Conservation (phyloP, 1,140 invertebrate species). For the Notospermus geniculatus region DNA sequence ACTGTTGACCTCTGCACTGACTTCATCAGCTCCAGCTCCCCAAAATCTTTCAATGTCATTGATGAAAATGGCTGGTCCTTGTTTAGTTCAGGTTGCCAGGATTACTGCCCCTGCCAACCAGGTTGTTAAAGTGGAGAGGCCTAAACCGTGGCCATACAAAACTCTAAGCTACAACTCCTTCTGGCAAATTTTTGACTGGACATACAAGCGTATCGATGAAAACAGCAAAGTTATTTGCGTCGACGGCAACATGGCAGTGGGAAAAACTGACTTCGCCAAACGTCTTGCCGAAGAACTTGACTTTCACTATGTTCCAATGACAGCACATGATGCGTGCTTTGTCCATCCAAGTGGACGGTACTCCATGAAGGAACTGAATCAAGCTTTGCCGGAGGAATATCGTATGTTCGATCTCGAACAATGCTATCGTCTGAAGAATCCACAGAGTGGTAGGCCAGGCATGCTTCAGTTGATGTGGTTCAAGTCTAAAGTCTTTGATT, state of each 20-base stretch:
- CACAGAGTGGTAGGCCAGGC: not conserved
- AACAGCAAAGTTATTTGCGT: slow-evolving; percentile 8
- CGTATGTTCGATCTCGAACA: not conserved
- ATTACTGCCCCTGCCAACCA: slow-evolving; percentile 2
- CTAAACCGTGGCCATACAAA: slow-evolving; percentile 8
- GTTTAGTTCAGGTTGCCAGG: not conserved
- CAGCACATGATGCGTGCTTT: not conserved
- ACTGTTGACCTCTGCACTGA: no score
- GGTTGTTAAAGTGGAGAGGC: not conserved
- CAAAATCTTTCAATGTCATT: no score
- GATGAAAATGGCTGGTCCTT: no score
- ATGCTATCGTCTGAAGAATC: not conserved
- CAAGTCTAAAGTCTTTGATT: not conserved
- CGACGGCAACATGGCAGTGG: not conserved
- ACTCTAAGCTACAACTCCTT: not conserved
- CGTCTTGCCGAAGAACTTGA: not conserved
- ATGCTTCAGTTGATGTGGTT: not conserved
- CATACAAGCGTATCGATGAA: not conserved
- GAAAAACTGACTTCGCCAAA: slow-evolving; percentile 3
- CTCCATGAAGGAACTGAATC: not conserved
- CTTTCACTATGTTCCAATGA: slow-evolving; percentile 2
- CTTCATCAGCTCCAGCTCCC: no score
- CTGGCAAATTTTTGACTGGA: not conserved
- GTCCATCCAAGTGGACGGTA: no score
- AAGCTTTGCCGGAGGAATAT: not conserved